Base-by-base conservation (phyloP, 2,888 invertebrate genomes). In the Caenorhabditis sinica region DNA sequence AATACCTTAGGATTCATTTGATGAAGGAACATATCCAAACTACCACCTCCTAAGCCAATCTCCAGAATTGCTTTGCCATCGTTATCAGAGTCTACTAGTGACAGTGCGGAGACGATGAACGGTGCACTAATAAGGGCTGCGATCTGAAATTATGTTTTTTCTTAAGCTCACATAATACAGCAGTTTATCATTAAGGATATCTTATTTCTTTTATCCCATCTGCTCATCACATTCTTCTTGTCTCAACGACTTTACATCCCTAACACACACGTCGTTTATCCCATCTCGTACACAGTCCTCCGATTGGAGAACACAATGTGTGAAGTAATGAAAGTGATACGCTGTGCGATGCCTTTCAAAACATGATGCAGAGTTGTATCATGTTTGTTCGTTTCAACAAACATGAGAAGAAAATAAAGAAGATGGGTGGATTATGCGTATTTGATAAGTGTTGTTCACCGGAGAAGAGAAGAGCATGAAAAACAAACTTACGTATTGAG, bases 41-140 rank as follows among this genome's bases (percentile, higher is more conserved):
- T 87, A 33, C 91, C 91, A 23, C 91, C 91, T 25, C 91, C 91
- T 0, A 91, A 66, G 9, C 91, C 91, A 61, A 91, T 87, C 40
- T 86, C 88, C 25, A 88, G 49, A 5, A 88, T 58, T 0, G 79
- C 45, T 53, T 86, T 85, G 0, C 68, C 77, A 30, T 83, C 69
- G 23, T 83, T 82, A 15, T 72, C 82, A 2, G 69, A 69, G 36
- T 86, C 77, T 28, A 83, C 75, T 2, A 83, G 20, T n/a, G 88
- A 83, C 0, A 88, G 43, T 3, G 85, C 60, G 11, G 85, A 83
- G 5, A 85, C 76, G 6, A 88, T 79, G 36, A 83, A 88, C 25
- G 88, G 88, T 49, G 85, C 81, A 58, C 73, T 71, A 20, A 88
- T 63, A 17, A 88, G 65, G 20, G 82, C 87, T 2, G 86, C 87